Base-by-base conservation (phyloP, 2,797 vertebrate genomes). In the Pantherophis vulpinus region DNA sequence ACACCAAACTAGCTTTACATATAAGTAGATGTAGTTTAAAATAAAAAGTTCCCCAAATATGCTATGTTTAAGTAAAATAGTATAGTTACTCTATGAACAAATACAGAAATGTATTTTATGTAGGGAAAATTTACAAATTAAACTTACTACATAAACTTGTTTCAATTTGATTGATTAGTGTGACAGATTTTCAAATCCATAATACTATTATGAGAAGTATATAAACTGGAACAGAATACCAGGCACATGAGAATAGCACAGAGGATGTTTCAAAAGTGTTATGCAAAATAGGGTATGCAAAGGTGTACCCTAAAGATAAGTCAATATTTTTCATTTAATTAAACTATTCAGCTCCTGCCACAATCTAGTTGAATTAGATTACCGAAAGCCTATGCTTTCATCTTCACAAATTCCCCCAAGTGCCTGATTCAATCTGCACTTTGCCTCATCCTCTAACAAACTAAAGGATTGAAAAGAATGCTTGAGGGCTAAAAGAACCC, bases 301-400 rank as follows among this genome's bases (percentile, higher is more conserved):
- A 83, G 32, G 1, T 93, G 27, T 23, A 23, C 12, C 58, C 94
- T 96, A 89, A 95, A 95, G 32, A 70, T 89, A 94, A 91, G 3
- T 94, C 16, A 92, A 23, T 18, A 87, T 56, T 56, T 60, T 96
- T 92, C 93, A 59, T 90, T 95, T 96, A 90, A 88, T 87, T 87
- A 63, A 32, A 94, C 51, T 29, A 47, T 92, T 89, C 89, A 42
- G 0, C 42, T 95, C 94, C 92, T 42, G 70, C n/a, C 51, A 93
- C 3, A 96, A 13, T 20, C 4, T 93, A 42, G 27, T 16, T n/a
- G 4, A n/a, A 90, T 58, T 87, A 92, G 37, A 95, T n/a, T 94
- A 93, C 42, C 42, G 18, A 93, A 94, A 91, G 0, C 0, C 18
- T 91, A 93, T 87, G 37, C 5, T 97, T 96, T 93, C 37, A 95